phyloP scores from a whole-genome alignment of 2,888 invertebrate genomes.

The Anagyrus pseudococci region DNA sequence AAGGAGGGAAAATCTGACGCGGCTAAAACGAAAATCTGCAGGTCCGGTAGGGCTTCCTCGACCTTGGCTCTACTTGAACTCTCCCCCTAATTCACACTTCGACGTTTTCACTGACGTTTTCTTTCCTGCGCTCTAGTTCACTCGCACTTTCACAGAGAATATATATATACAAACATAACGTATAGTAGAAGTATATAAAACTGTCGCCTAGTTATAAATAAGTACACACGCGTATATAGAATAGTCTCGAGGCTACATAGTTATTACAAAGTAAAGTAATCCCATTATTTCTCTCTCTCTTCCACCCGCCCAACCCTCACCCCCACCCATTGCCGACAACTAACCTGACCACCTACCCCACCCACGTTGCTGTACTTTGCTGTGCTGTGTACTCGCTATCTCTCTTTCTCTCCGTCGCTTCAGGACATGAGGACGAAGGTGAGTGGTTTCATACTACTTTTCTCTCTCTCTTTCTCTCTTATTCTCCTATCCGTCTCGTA shows the following conservation, averaged over 20 bases:
- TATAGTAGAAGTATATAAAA: background rate
- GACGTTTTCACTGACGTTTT: slow-evolving; percentile 1
- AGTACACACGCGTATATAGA: slow-evolving; percentile 1
- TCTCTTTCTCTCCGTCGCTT: slow-evolving; percentile 33
- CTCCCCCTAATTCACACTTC: slow-evolving; percentile 2
- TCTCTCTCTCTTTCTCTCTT: slow-evolving; percentile 29
- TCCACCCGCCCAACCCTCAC: slow-evolving; percentile 28
- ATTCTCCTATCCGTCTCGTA: slow-evolving; percentile 10
- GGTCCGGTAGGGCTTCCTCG: background rate
- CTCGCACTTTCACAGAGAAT: background rate
- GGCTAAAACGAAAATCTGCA: too few species aligned
- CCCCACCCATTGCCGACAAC: background rate
- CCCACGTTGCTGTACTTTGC: too few species aligned
- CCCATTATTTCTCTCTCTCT: slow-evolving; percentile 48
- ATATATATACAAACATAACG: background rate
- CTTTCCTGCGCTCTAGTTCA: slow-evolving; percentile 2
- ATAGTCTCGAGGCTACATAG: slow-evolving; percentile 30
- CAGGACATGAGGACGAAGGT: slow-evolving; percentile 66
- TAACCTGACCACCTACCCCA: background rate
- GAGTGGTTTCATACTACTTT: slow-evolving; percentile 47
- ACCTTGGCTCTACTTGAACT: background rate
- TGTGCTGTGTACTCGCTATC: too few species aligned
- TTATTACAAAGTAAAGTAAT: slow-evolving; percentile 44
- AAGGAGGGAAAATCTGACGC: too few species aligned
- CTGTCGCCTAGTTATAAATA: too few species aligned